Evolutionary conservation across 1,140 invertebrate species (phyloP).

Genomic region (Leptinotarsa lineolata): DNA sequence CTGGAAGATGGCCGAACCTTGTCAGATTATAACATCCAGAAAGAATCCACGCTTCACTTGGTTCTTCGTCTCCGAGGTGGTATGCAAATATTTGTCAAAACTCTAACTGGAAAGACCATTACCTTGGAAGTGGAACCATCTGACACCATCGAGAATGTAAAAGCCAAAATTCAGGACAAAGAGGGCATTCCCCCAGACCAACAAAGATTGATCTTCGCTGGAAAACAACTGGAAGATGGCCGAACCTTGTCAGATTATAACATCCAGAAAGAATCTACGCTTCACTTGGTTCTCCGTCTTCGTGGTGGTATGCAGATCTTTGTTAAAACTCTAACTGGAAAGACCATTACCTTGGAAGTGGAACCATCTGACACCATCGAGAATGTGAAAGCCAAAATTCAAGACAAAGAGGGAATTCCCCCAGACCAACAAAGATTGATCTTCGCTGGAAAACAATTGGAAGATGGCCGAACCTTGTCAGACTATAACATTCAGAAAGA

Average conservation of each 20-base stretch:
- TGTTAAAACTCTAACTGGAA: conserved; percentile 27
- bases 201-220: too few relatives aligned
- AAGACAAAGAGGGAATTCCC: conserved; percentile 58
- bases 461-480: conserved; percentile 30
- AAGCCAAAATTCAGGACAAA: too few relatives aligned
- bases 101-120: conserved; percentile 73
- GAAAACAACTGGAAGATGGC: too few relatives aligned
- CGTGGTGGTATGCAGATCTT: conserved; percentile 74
- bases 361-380: conserved; percentile 63
- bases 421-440: conserved; percentile 28
- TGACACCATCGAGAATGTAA: too few relatives aligned
- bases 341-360: conserved; percentile 24
- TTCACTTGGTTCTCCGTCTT: conserved; percentile 72
- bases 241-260: too few relatives aligned
- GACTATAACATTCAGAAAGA: conserved; percentile 33
- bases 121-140: conserved; percentile 76
- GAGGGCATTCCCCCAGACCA: too few relatives aligned
- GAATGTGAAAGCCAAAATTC: conserved; percentile 69
- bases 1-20: conserved; percentile 73
- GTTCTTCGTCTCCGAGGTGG: conserved; percentile 21
- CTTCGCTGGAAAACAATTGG: conserved; percentile 29
- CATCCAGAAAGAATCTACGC: conserved; percentile 69
- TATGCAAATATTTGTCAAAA: conserved; percentile 68
- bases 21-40: conserved; percentile 73
- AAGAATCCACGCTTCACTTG: conserved; percentile 24